These are phyloP conservation scores for Parapristionchus giblindavisi DNA, from an alignment of 2,888 invertebrate genomes.

Conservation along the genomic window DNA sequence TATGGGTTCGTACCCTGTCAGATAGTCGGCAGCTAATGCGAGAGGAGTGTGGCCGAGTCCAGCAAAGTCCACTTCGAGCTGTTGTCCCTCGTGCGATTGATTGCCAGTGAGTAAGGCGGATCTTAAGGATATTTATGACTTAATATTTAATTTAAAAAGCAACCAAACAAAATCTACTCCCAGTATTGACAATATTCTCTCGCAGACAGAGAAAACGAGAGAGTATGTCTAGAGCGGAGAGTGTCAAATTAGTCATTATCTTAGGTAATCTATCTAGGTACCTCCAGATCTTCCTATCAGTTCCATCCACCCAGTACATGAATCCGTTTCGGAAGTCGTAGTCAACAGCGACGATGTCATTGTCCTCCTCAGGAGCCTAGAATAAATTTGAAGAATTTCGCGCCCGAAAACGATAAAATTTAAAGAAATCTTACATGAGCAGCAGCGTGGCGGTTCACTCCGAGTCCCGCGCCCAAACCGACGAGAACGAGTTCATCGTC, in stretches of 20 bases:
- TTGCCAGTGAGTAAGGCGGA: slow-evolving; percentile 66
- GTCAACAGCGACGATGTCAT: slow-evolving; percentile 89
- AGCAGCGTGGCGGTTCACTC: slow-evolving; percentile 64
- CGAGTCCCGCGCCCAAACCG: slow-evolving; percentile 55
- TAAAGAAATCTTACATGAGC: slow-evolving; percentile 44
- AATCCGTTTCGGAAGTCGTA: slow-evolving; percentile 76
- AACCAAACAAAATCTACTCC: neutral
- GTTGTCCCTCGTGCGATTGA: slow-evolving; percentile 68
- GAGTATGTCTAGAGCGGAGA: too few species aligned
- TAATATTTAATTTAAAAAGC: neutral
- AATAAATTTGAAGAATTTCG: slow-evolving; percentile 54
- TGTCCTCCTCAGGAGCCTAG: slow-evolving; percentile 77
- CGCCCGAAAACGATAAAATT: slow-evolving; percentile 12
- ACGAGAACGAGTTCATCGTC: slow-evolving; percentile 64
- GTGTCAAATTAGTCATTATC: too few species aligned
- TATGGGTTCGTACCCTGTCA: slow-evolving; percentile 76
- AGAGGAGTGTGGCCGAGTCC: slow-evolving; percentile 76
- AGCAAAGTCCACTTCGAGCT: slow-evolving; percentile 64
- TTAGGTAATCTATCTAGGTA: too few species aligned
- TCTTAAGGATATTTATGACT: slow-evolving; percentile 42
- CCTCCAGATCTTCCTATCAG: slow-evolving; percentile 73
- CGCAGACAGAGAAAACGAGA: neutral
- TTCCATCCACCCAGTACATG: slow-evolving; percentile 90
- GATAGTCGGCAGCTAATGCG: slow-evolving; percentile 90
- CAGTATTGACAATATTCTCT: slow-evolving; percentile 6